These are phyloP conservation scores for Lutraria rhynchaena DNA, from an alignment of 1,140 invertebrate species.

Conservation along the genomic window DNA sequence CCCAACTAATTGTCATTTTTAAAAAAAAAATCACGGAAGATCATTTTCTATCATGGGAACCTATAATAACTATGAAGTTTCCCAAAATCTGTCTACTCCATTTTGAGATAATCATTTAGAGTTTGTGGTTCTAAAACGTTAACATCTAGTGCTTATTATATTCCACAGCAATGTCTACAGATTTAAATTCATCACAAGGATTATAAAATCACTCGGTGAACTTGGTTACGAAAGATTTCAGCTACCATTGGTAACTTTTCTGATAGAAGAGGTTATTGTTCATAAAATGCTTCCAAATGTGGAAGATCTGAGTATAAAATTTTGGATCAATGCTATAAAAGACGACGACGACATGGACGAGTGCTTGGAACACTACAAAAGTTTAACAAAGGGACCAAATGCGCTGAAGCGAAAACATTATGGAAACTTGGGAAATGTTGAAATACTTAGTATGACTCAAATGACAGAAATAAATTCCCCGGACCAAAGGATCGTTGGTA, in stretches of 20 bases:
- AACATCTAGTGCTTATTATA: no score
- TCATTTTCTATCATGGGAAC: no score
- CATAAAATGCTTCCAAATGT: neutral
- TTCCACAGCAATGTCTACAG: no score
- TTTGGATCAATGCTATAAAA: slow-evolving; percentile 17
- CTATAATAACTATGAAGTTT: no score
- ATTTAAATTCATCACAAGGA: no score
- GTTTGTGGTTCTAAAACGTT: no score
- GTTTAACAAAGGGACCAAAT: neutral
- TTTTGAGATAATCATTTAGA: no score
- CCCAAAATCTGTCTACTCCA: no score
- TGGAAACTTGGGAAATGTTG: neutral
- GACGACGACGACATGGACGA: slow-evolving; percentile 11
- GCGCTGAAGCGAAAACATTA: neutral
- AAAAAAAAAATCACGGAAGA: no score
- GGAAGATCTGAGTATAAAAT: neutral
- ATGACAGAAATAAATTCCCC: neutral
- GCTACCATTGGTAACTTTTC: slow-evolving; percentile 14
- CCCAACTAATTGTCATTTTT: no score
- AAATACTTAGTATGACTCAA: neutral
- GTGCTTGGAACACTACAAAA: neutral
- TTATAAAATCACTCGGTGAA: slow-evolving; percentile 30
- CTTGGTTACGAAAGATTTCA: slow-evolving; percentile 22
- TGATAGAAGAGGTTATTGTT: slow-evolving; percentile 8
- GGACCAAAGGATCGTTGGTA: neutral